Evolutionary conservation across 92 coral and sea anemone species (phyloP), one percentile per base, ranked within the genome.

Genomic region (Nematostella vectensis): DNA sequence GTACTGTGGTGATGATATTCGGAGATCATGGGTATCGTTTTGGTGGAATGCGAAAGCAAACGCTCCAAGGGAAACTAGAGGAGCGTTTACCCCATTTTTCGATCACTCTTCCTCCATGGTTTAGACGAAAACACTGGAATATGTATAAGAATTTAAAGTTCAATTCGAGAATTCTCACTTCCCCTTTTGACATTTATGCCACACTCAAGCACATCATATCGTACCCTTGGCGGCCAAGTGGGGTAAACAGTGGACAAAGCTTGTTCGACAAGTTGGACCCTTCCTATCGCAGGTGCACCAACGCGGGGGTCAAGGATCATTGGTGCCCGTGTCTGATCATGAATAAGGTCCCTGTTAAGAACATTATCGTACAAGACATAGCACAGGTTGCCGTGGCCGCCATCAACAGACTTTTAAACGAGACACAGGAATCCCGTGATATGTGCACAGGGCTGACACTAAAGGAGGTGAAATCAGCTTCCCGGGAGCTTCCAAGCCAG

Each of bases 401-500:
- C 37, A 85, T 89, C 26, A 89, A 89, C 43, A 25, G 63, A 3
- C 44, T 73, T 47, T 69, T 73, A 15, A 65, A 77, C 16, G 62
- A 47, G 25, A 66, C 56, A 2, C 49, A 38, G 17, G 63, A 29
- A 0, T 24, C 64, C 2, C 40, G 67, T 2, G 4, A 15, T 3
- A 61, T 50, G 3, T 89, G 97, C 26, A 72, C 56, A 37, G 31
- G 47, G 47, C 51, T 89, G 61, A 47, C 31, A 13, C 57, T 89
- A 6, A 69, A 72, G 54, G 50, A 59, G 4, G 54, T 89, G 0
- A 74, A 56, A 20, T 61, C 43, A 2, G 95, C 82, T 10, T 69
- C 76, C n/a, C 69, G 88, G 27, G 89, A 89, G 36, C 70, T 87
- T 76, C 97, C 97, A 0, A 82, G 81, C 30, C 66, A 70, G 8